Conservation (phyloP, 2,113 vertebrate species). For the Salminus brasiliensis region DNA sequence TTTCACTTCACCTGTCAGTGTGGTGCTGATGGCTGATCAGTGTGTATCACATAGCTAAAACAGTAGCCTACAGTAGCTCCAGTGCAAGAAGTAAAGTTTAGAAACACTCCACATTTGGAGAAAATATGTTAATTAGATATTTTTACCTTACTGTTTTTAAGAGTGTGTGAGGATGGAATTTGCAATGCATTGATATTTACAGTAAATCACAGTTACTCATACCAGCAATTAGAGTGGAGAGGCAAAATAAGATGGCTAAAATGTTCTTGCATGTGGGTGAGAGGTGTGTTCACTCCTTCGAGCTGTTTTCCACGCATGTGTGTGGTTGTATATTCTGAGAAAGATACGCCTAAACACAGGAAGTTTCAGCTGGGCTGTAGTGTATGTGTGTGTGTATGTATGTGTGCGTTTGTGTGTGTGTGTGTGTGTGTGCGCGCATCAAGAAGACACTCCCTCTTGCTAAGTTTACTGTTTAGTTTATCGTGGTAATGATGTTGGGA, state of each 20-base stretch:
- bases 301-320: background rate
- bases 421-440: background rate
- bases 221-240: background rate
- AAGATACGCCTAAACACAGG: conserved; percentile 45
- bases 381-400: background rate
- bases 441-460: conserved; percentile 2
- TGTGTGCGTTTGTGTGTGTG: background rate
- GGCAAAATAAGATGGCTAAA: background rate
- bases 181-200: too few species aligned
- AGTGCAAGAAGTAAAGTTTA: too few species aligned
- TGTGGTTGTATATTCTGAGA: conserved; percentile 53
- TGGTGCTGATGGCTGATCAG: too few species aligned
- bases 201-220: background rate
- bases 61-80: too few species aligned
- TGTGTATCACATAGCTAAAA: too few species aligned
- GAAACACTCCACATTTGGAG: too few species aligned
- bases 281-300: background rate
- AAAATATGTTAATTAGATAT: too few species aligned
- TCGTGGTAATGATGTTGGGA: conserved; percentile 35
- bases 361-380: conserved; percentile 25
- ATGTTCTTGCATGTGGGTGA: background rate
- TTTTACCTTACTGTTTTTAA: too few species aligned
- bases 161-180: background rate
- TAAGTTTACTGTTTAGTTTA: background rate
- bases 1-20: too few species aligned